Base-by-base conservation (phyloP, 2,113 vertebrate species). In the Neomonachus schauinslandi region DNA sequence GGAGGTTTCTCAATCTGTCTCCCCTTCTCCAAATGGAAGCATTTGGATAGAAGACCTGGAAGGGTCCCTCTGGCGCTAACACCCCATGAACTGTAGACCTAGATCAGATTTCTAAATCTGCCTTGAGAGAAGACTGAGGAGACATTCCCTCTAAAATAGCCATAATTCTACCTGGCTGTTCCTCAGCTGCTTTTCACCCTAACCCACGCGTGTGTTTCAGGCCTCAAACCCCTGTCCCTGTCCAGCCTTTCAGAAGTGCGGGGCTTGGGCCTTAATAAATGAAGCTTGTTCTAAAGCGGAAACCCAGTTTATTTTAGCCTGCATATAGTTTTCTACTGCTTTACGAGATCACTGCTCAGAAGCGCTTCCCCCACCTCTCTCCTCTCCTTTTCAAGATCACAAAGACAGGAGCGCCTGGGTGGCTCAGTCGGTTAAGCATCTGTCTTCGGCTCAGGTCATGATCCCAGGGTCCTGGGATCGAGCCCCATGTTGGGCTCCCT, bases 191-290 rank as follows among this genome's bases (percentile, higher is more conserved):
- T 28, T 51, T 36, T 63, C 31, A 2, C 9, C 69, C 33, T 33
- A 8, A 33, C 24, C 14, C 21, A 0, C 4, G 0, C 3, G 1
- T 11, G 3, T 7, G 0, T 57, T 83, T 33, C 18, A 39, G 18
- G 55, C 28, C 65, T 67, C 67, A 24, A 11, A 2, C 22, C 19
- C 12, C n/a, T 22, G 9, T 15, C 19, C 12, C n/a, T 22, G 9
- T 15, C 39, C 19, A 4, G 11, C 24, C 2, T 8, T 42, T 39
- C 84, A 57, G 83, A 87, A 81, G 72, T 28, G 39, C 22, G 18
- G 51, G 65, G 26, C 57, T 57, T 59, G n/a, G 2, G n/a, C 76
- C 65, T 82, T 53, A 8, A 26, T 13, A 42, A 93, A 59, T 26
- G 63, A 65, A 79, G 19, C 26, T 85, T 55, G 2, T 61, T 95